Percentiles rank a stretch among this genome's conserved stretches.
These are phyloP conservation scores for Archips crataeganus DNA, from an alignment of 2,888 invertebrate species.

Conservation along the genomic window DNA sequence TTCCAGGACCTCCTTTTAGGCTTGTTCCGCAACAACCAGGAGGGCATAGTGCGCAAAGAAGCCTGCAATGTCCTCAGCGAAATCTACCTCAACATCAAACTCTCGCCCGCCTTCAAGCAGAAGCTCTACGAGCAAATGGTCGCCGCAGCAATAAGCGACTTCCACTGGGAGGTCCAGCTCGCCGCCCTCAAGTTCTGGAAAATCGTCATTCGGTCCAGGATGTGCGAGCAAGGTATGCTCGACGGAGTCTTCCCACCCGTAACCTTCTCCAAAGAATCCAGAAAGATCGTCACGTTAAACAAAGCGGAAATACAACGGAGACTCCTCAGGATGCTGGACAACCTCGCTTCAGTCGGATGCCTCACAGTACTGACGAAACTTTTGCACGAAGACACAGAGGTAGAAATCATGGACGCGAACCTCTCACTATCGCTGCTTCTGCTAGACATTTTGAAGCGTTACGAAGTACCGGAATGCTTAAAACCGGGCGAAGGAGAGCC, in stretches of 20 bases:
- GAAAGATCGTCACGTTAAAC: constrained; percentile 91
- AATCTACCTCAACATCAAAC: constrained; percentile 88
- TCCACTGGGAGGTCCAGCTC: constrained; percentile 94
- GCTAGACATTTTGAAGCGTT: constrained; percentile 82
- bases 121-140: constrained; percentile 88
- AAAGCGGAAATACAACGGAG: constrained; percentile 88
- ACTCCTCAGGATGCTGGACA: constrained; percentile 88
- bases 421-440: constrained; percentile 83
- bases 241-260: constrained; percentile 92
- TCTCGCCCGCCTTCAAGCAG: constrained; percentile 82
- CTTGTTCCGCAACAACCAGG: constrained; percentile 88
- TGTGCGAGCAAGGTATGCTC: constrained; percentile 93
- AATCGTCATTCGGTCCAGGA: constrained; percentile 87
- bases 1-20: constrained; percentile 83
- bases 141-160: constrained; percentile 88
- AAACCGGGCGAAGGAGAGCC: constrained; percentile 59
- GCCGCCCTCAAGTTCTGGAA: constrained; percentile 91
- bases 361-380: constrained; percentile 89
- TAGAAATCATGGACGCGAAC: constrained; percentile 89
- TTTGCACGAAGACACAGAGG: constrained; percentile 89
- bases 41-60: constrained; percentile 92
- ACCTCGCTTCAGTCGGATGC: constrained; percentile 89
- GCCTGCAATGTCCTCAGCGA: constrained; percentile 88
- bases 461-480: constrained; percentile 77
- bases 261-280: constrained; percentile 91